Conservation (phyloP, 1,140 invertebrate genomes). For the Sarcophaga peregrina region DNA sequence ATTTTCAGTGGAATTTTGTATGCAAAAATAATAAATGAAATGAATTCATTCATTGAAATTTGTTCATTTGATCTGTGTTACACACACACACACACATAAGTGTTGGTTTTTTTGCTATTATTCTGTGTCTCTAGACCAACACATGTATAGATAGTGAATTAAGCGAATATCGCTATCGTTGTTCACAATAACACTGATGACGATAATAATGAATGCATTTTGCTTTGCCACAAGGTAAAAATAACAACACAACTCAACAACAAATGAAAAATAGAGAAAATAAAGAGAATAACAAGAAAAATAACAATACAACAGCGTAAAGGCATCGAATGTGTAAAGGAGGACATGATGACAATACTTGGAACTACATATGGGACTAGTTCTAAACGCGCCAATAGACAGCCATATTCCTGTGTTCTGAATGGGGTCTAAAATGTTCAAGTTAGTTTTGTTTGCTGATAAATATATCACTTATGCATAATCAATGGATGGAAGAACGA, state of each 20-base stretch:
- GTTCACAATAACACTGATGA: no score
- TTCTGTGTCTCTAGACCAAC: no score
- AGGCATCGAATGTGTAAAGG: background rate
- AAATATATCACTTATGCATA: background rate
- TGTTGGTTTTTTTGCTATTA: background rate
- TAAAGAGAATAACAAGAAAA: background rate
- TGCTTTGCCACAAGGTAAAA: background rate
- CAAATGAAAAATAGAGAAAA: background rate
- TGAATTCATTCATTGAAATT: background rate
- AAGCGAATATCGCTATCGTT: no score
- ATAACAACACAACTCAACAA: constrained; percentile 9
- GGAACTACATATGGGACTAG: no score
- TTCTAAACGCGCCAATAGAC: no score
- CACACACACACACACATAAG: no score
- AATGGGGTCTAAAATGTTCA: no score
- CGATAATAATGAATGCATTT: background rate
- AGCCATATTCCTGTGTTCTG: no score
- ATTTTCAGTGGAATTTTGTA: background rate
- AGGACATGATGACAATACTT: no score
- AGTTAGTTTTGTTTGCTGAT: background rate
- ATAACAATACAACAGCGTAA: background rate
- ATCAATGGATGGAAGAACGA: background rate
- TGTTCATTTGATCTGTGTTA: background rate
- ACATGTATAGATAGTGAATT: no score
- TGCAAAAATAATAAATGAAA: constrained; percentile 23